Percentiles rank a stretch among this genome's conserved stretches.
Conservation (phyloP, 2,113 vertebrate species). For the Phylloscopus trochilus region DNA sequence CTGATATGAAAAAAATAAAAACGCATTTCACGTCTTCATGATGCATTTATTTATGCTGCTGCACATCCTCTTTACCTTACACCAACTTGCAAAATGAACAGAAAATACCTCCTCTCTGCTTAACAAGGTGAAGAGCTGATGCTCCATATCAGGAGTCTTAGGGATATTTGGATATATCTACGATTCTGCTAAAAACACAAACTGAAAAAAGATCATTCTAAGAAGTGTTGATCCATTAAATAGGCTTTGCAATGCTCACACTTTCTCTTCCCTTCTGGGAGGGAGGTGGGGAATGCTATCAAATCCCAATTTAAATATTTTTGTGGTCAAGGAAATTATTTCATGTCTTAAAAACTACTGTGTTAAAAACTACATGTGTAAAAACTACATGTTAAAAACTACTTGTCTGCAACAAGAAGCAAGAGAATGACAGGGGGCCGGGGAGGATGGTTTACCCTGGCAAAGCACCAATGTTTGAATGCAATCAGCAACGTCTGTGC, state of each 20-base stretch:
- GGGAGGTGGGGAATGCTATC: background rate
- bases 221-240: background rate
- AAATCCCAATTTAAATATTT: background rate
- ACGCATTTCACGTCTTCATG: background rate
- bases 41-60: background rate
- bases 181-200: background rate
- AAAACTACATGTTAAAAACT: background rate
- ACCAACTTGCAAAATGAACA: background rate
- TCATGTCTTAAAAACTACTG: background rate
- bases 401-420: background rate
- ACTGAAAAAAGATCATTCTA: background rate
- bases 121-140: background rate
- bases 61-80: background rate
- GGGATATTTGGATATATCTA: background rate
- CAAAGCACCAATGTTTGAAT: background rate
- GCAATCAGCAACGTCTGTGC: fast-evolving
- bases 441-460: background rate
- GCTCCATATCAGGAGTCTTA: background rate
- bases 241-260: background rate
- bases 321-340: background rate
- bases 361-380: background rate
- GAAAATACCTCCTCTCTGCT: background rate
- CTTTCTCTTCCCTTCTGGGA: background rate
- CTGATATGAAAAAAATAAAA: background rate
- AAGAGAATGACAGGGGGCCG: background rate